A percentile compares a stretch with the other conserved stretches of the same genome.
phyloP scores from a whole-genome alignment of 1,140 invertebrate genomes.

The Hypsibius dujardini region DNA sequence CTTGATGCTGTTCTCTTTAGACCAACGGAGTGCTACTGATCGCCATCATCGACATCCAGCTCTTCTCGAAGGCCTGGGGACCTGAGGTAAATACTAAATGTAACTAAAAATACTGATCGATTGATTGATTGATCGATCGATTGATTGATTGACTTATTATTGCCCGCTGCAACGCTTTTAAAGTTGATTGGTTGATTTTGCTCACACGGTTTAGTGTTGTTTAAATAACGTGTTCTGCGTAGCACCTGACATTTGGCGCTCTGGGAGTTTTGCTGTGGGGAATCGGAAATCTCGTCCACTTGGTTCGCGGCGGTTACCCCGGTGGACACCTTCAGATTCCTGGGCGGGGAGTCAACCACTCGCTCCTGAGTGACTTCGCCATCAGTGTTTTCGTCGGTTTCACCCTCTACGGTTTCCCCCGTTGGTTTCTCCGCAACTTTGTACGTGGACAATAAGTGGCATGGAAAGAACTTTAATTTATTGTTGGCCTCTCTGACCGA shows the following conservation, averaged over 20 bases:
- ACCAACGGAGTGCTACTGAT: neutral
- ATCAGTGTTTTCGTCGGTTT: neutral
- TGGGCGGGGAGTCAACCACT: neutral
- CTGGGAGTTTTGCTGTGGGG: constrained; percentile 2
- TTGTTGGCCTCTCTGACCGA: neutral
- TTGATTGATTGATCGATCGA: neutral
- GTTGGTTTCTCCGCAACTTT: constrained; percentile 11
- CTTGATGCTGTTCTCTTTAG: neutral
- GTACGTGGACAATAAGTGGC: neutral
- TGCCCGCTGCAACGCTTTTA: no score
- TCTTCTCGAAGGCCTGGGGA: constrained; percentile 12
- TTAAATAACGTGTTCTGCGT: neutral
- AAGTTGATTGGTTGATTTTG: no score
- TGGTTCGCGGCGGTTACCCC: constrained; percentile 2
- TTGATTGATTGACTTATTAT: no score
- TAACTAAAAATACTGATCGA: neutral
- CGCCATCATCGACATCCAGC: constrained; percentile 11
- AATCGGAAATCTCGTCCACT: neutral
- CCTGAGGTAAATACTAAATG: neutral
- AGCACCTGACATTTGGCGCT: constrained; percentile 3
- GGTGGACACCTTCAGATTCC: constrained; percentile 2
- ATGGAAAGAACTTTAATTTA: neutral
- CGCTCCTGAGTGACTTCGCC: neutral
- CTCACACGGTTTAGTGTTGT: no score
- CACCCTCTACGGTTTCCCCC: constrained; percentile 15